These are phyloP conservation scores for Proterorhinus semilunaris DNA, from an alignment of 2,113 vertebrate genomes.

Conservation along the genomic window DNA sequence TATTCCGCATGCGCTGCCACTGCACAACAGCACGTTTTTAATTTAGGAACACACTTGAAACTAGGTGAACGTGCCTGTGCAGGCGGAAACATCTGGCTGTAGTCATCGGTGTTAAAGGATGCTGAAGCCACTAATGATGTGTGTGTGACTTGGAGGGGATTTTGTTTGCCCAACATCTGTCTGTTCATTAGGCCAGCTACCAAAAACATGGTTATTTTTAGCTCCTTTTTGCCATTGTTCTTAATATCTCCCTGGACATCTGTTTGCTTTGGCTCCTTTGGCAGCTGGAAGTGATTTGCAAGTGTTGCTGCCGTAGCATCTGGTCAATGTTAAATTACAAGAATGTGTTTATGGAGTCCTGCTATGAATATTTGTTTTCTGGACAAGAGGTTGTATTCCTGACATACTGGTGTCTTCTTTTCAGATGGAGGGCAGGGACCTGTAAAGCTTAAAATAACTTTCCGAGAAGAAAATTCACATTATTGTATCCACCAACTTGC, in stretches of 20 bases:
- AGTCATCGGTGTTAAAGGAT: constrained; percentile 21
- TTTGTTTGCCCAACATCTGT: constrained; percentile 51
- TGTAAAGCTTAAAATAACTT: no score
- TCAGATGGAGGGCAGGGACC: no score
- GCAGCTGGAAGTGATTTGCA: constrained; percentile 23
- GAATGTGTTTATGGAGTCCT: constrained; percentile 8
- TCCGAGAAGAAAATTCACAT: no score
- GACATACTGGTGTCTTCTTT: no score
- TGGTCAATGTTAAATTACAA: constrained; percentile 42
- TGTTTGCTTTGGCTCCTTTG: constrained; percentile 25
- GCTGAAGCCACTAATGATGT: constrained; percentile 18
- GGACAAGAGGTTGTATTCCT: neutral
- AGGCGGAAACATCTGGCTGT: constrained; percentile 33
- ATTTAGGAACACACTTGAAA: constrained; percentile 24
- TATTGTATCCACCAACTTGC: no score
- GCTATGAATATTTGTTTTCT: neutral
- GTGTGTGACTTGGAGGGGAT: constrained; percentile 9
- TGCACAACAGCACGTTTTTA: neutral
- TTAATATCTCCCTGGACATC: constrained; percentile 26
- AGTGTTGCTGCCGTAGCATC: constrained; percentile 40
- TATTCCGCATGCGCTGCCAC: constrained; percentile 35
- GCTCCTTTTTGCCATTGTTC: constrained; percentile 30
- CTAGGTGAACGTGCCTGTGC: constrained; percentile 20
- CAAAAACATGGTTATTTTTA: constrained; percentile 46
- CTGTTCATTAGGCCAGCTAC: constrained; percentile 47